Evolutionary conservation across 2,113 vertebrate species (phyloP).

Genomic region (Percina caprodes): DNA sequence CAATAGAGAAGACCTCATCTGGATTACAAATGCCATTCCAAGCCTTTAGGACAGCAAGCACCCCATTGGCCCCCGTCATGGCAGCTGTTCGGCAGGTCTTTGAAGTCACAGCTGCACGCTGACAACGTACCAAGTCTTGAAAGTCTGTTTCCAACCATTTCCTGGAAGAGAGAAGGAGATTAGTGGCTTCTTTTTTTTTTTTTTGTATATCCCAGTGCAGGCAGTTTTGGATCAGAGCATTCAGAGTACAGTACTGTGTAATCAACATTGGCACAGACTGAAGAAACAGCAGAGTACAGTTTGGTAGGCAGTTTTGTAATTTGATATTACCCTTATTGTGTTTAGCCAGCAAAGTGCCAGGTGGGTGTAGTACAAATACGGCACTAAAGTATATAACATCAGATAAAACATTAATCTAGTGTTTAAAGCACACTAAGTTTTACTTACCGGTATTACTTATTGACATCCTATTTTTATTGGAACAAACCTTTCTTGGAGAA

Average conservation of each 20-base stretch:
- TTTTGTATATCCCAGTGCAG: background rate
- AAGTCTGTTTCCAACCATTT: slow-evolving; percentile 87
- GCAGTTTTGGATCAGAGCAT: slow-evolving; percentile 1
- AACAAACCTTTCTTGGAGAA: slow-evolving; percentile 88
- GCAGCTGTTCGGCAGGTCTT: slow-evolving; percentile 56
- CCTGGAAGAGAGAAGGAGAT: slow-evolving; percentile 67
- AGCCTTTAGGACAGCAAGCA: slow-evolving; percentile 84
- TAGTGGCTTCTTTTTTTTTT: background rate
- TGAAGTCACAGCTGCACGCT: slow-evolving; percentile 53
- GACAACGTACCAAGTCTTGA: slow-evolving; percentile 62
- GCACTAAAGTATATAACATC: too few species aligned
- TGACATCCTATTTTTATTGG: background rate
- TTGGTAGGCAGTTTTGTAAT: background rate
- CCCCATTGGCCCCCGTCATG: slow-evolving; percentile 82
- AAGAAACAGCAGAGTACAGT: background rate
- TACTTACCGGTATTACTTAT: too few species aligned
- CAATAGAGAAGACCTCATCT: slow-evolving; percentile 87
- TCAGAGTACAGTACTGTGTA: slow-evolving; percentile 22
- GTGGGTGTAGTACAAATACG: background rate
- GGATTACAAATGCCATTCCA: slow-evolving; percentile 85
- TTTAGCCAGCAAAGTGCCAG: background rate
- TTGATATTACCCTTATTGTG: slow-evolving; percentile 1
- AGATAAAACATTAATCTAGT: background rate
- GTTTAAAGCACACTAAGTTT: background rate
- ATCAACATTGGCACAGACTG: slow-evolving; percentile 17